A percentile compares a stretch with the other conserved stretches of the same genome.
phyloP scores from a whole-genome alignment of 2,888 invertebrate species.

The Branchinecta sandiegonensis region DNA sequence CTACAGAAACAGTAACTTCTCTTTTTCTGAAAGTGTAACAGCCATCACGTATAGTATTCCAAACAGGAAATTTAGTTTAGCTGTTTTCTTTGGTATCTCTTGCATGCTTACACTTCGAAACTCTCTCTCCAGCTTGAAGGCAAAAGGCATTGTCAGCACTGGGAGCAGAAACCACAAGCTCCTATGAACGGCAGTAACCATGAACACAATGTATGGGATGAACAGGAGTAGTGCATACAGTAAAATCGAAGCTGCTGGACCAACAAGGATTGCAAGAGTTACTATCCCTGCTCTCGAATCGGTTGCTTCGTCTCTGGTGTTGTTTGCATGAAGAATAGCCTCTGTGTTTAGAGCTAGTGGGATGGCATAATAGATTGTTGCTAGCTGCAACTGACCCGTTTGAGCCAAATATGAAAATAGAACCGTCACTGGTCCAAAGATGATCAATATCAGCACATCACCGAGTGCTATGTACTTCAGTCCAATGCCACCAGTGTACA shows the following conservation, averaged over 20 bases:
- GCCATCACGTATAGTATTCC: slow-evolving; percentile 77
- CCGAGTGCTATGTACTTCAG: slow-evolving; percentile 89
- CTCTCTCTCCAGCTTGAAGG: slow-evolving; percentile 76
- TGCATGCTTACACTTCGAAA: slow-evolving; percentile 67
- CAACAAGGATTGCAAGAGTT: slow-evolving; percentile 83
- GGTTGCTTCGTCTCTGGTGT: slow-evolving; percentile 75
- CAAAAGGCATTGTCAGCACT: slow-evolving; percentile 66
- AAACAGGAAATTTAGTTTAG: slow-evolving; percentile 75
- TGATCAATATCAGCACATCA: slow-evolving; percentile 75
- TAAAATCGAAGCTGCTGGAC: slow-evolving; percentile 76
- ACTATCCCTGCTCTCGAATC: slow-evolving; percentile 82
- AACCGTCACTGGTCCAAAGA: slow-evolving; percentile 86
- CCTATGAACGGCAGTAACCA: slow-evolving; percentile 66
- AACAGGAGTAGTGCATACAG: slow-evolving; percentile 78
- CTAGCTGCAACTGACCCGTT: slow-evolving; percentile 77
- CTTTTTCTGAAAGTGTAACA: slow-evolving; percentile 27
- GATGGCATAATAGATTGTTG: slow-evolving; percentile 80
- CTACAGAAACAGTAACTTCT: slow-evolving; percentile 25
- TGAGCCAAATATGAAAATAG: slow-evolving; percentile 85
- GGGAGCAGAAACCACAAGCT: slow-evolving; percentile 80
- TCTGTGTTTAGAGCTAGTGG: slow-evolving; percentile 87
- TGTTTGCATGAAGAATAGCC: slow-evolving; percentile 87
- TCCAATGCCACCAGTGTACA: slow-evolving; percentile 93
- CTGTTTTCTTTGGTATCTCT: slow-evolving; percentile 71
- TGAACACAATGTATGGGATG: slow-evolving; percentile 75